phyloP scores from a whole-genome alignment of 2,113 vertebrate genomes.

The Poecilia latipinna region DNA sequence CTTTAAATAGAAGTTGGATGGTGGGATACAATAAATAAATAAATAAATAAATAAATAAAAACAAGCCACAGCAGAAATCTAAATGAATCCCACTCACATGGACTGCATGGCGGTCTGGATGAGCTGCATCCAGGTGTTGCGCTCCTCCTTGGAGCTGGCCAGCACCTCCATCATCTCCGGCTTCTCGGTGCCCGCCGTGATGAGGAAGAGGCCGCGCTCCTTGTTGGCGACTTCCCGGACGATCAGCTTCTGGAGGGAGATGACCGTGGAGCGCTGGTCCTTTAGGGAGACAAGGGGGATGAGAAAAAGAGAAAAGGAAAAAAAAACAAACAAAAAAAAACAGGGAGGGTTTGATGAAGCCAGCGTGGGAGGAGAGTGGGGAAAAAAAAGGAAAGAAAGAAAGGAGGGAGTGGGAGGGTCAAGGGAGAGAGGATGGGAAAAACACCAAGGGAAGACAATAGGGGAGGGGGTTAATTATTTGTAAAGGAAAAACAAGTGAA shows the following conservation, averaged over 20 bases:
- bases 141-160: conserved; percentile 91
- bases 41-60: too few relatives aligned
- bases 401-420: conserved; percentile 55
- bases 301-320: background rate
- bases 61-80: background rate
- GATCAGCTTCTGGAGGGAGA: conserved; percentile 96
- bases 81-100: conserved; percentile 83
- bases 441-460: conserved; percentile 29
- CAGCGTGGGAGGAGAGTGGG: conserved; percentile 27
- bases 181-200: conserved; percentile 87
- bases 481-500: conserved; percentile 8
- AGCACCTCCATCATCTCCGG: conserved; percentile 97
- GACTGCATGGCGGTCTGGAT: conserved; percentile 92
- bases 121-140: conserved; percentile 92
- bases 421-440: conserved; percentile 19
- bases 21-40: background rate
- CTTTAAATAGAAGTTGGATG: background rate
- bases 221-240: conserved; percentile 98
- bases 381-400: background rate
- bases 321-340: background rate
- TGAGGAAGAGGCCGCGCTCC: conserved; percentile 95
- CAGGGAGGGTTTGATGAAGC: conserved; percentile 22
- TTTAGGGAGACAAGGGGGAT: conserved; percentile 50
- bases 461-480: conserved; percentile 8
- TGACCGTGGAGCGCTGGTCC: conserved; percentile 96